Conservation (phyloP, 2,113 vertebrate genomes). For the Nycticebus coucang region DNA sequence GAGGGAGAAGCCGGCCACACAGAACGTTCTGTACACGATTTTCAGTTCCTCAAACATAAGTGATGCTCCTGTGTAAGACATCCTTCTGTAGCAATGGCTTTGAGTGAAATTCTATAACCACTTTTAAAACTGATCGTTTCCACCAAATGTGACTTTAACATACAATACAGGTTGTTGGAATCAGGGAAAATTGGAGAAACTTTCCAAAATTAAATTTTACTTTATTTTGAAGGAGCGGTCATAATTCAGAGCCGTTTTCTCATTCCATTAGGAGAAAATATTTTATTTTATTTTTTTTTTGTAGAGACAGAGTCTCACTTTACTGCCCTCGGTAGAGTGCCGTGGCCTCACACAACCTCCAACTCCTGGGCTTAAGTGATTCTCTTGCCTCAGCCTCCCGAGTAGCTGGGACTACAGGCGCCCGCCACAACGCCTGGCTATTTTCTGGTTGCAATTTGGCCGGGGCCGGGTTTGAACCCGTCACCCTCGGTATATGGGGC, state of each 20-base stretch:
- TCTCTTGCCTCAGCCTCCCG: too few species aligned
- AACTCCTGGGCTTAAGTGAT: too few species aligned
- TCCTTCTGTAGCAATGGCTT: background rate
- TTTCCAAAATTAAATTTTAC: background rate
- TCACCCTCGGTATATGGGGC: too few species aligned
- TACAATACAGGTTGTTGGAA: background rate
- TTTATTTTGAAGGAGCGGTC: background rate
- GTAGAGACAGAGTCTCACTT: too few species aligned
- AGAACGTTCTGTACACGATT: background rate
- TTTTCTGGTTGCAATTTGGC: too few species aligned
- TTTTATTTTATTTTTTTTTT: too few species aligned
- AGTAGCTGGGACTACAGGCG: too few species aligned
- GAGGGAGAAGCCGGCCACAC: too few species aligned
- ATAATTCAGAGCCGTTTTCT: background rate
- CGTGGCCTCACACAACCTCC: too few species aligned
- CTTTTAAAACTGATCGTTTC: background rate
- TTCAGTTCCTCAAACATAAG: background rate
- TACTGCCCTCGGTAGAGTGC: too few species aligned
- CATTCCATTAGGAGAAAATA: background rate
- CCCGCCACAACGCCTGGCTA: too few species aligned
- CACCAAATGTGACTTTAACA: rapidly evolving
- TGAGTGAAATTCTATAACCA: background rate
- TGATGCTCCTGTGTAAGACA: background rate
- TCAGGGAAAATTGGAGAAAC: background rate
- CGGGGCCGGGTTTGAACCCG: too few species aligned